These are phyloP conservation scores for Phaethon lepturus DNA, from an alignment of 2,113 vertebrate species.

Conservation along the genomic window DNA sequence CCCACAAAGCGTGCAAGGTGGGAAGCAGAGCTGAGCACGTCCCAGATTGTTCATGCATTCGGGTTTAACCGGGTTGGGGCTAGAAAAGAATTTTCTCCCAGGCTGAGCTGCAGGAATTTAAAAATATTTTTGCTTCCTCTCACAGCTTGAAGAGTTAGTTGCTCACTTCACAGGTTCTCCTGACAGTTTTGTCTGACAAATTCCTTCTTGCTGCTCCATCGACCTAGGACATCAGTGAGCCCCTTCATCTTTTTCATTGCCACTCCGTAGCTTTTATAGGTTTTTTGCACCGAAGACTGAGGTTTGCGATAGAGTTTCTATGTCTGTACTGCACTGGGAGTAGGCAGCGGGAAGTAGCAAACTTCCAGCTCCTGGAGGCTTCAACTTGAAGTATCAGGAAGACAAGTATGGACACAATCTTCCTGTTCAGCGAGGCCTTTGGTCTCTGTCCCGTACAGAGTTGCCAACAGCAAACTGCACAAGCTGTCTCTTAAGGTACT, in stretches of 20 bases:
- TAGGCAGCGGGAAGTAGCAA: accelerated
- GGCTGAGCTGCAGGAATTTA: not conserved
- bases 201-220: not conserved
- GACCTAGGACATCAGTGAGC: not conserved
- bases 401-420: not conserved
- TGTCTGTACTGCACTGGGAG: not conserved
- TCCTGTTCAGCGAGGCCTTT: not conserved
- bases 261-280: not conserved
- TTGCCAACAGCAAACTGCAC: not conserved
- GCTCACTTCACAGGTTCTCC: not conserved
- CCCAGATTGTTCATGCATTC: not conserved
- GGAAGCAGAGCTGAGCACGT: not conserved
- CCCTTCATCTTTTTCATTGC: not conserved
- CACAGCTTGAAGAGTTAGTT: not conserved
- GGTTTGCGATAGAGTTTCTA: not conserved
- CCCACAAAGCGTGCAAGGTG: not conserved
- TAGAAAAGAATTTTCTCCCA: not conserved
- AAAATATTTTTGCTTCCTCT: not conserved
- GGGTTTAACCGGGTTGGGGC: not conserved
- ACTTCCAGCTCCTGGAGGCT: not conserved
- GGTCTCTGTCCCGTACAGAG: not conserved
- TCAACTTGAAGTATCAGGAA: not conserved
- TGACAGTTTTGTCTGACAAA: not conserved
- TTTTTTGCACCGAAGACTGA: not conserved
- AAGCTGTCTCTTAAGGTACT: not conserved